These are phyloP conservation scores for Fragum fragum DNA, from an alignment of 2,888 invertebrate genomes.

Conservation along the genomic window DNA sequence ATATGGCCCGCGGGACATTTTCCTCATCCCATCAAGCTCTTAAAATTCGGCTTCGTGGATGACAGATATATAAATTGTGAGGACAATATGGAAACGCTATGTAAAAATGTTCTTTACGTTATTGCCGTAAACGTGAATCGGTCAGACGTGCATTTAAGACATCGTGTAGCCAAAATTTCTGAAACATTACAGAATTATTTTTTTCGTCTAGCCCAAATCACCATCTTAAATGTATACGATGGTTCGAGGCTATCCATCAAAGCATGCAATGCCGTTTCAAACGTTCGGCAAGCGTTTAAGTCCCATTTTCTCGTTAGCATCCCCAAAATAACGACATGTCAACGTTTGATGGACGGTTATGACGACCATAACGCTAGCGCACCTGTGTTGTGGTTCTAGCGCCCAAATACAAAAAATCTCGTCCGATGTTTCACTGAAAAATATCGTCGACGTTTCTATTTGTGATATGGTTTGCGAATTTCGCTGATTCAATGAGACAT, in stretches of 20 bases:
- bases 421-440: not conserved
- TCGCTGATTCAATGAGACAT: not conserved
- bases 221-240: too few species aligned
- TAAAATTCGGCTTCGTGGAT: constrained; percentile 60
- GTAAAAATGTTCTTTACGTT: constrained; percentile 16
- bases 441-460: too few species aligned
- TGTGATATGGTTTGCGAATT: constrained; percentile 12
- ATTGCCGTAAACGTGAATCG: not conserved
- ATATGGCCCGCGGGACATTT: constrained; percentile 64
- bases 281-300: not conserved
- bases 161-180: too few species aligned
- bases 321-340: constrained; percentile 52
- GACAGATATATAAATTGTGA: constrained; percentile 71
- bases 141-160: too few species aligned
- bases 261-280: not conserved
- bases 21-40: constrained; percentile 63
- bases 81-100: constrained; percentile 55
- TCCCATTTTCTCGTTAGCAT: not conserved
- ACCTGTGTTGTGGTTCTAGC: constrained; percentile 56
- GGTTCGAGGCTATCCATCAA: too few species aligned
- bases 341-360: constrained; percentile 61
- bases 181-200: too few species aligned
- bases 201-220: too few species aligned
- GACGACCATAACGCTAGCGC: constrained; percentile 53
- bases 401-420: constrained; percentile 22